Conservation (phyloP, 37 sponge, comb jelly and placozoan species). For the Mnemiopsis leidyi region DNA sequence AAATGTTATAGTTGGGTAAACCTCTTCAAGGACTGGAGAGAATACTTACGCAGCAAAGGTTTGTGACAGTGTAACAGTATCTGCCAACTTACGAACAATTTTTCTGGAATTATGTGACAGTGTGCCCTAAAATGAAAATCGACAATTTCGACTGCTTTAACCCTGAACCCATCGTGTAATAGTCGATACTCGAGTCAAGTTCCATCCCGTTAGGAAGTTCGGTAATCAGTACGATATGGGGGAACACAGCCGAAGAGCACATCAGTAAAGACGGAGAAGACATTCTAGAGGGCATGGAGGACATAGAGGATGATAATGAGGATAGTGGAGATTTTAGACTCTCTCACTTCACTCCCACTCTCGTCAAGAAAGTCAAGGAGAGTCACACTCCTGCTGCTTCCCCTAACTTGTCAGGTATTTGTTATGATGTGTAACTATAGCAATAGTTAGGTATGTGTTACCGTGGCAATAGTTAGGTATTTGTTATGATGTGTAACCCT, state of each 20-base stretch:
- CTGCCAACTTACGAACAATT: no score
- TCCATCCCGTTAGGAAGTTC: not conserved
- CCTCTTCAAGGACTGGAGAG: slow-evolving; percentile 35
- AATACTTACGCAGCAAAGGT: not conserved
- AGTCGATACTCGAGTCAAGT: no score
- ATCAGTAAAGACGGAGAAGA: not conserved
- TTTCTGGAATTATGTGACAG: no score
- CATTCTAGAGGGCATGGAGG: not conserved
- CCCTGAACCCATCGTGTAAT: no score
- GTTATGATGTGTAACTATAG: no score
- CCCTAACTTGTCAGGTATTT: not conserved
- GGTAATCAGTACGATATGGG: not conserved
- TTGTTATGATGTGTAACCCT: no score
- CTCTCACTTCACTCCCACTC: not conserved
- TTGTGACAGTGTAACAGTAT: not conserved
- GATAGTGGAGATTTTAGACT: not conserved
- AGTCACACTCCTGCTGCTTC: not conserved
- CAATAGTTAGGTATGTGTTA: no score
- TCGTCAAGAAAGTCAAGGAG: not conserved
- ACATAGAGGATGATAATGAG: not conserved
- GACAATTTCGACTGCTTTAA: no score
- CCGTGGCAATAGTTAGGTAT: no score
- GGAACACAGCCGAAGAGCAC: not conserved
- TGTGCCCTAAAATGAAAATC: no score
- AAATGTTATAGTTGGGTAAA: slow-evolving; percentile 43